Base-by-base conservation (phyloP, 2,113 vertebrate genomes). In the Lampris incognitus region DNA sequence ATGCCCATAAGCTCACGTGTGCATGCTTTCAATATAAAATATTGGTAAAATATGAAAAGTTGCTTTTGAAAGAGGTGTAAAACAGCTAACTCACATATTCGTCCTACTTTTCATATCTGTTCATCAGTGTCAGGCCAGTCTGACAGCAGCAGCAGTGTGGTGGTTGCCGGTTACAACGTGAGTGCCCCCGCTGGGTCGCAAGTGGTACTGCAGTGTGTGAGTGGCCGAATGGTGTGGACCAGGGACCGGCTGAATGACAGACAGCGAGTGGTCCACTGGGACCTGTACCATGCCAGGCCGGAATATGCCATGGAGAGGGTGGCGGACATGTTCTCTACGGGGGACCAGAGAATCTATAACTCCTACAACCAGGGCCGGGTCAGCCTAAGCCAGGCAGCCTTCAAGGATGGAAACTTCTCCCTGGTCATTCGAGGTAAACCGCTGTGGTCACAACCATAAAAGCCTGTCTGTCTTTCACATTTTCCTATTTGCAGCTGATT, bases 261-360 rank as follows among this genome's bases (percentile, higher is more conserved):
- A 42, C 97, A 98, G 86, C 94, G 97, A 0, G 97, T 99, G 59
- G 93, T 97, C n/a, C 97, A 98, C 92, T 99, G 97, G 97, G 97
- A 99, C 52, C 58, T 97, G 49, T 92, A 91, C 67, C 90, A 94
- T 59, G 87, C 68, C 67, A 38, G 63, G 46, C 93, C 92, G 0
- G 85, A 88, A 4, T 85, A 91, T 42, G 85, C 90, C 66, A 94
- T 93, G 86, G 95, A 96, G 83, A 92, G 96, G 42, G 85, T 94
- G 13, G 51, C 95, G 61, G 97, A 99, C 92, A 98, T 98, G 97
- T 97, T 97, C 79, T 98, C 97, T 0, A 94, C 95, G 0, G 97
- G 97, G 2, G 93, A 96, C 1, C 95, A 96, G 84, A 96, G 97
- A 1, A 91, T 98, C 42, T 99, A 98, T 76, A 95, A 94, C 82